These are phyloP conservation scores for Stenchaetothrips biformis DNA, from an alignment of 2,888 invertebrate genomes.

Conservation along the genomic window DNA sequence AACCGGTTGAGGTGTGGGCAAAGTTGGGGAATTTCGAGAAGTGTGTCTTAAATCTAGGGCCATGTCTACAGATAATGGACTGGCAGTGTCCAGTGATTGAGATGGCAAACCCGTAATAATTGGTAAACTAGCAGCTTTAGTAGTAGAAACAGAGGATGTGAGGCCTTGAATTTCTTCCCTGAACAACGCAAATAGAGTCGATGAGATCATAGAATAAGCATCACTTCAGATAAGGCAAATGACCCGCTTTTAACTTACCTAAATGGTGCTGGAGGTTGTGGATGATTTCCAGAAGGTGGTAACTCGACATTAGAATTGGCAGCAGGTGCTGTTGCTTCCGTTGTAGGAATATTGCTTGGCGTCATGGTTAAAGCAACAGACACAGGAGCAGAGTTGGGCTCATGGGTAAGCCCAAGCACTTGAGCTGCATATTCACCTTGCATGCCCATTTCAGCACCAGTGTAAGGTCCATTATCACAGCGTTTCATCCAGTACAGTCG, in stretches of 20 bases:
- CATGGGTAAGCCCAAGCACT: constrained; percentile 69
- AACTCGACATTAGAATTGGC: not conserved
- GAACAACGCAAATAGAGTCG: not conserved
- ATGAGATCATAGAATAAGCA: not conserved
- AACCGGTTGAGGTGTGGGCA: constrained; percentile 41
- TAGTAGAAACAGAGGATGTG: not conserved
- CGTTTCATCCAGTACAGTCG: constrained; percentile 90
- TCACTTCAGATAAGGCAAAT: not conserved
- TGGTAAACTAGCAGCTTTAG: constrained; percentile 2
- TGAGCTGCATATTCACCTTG: constrained; percentile 92
- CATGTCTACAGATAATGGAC: constrained; percentile 42
- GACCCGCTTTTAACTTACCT: constrained; percentile 29
- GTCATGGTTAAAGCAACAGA: constrained; percentile 33
- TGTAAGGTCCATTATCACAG: constrained; percentile 83
- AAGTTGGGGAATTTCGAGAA: constrained; percentile 43
- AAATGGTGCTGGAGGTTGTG: not conserved
- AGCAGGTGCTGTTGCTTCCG: not conserved
- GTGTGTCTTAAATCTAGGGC: constrained; percentile 45
- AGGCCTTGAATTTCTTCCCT: not conserved
- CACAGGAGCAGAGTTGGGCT: constrained; percentile 44
- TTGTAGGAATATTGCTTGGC: constrained; percentile 31
- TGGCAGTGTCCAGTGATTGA: constrained; percentile 42
- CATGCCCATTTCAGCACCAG: constrained; percentile 81
- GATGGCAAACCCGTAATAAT: constrained; percentile 40
- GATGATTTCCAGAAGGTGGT: constrained; percentile 33